A percentile compares a stretch with the other conserved stretches of the same genome.
Evolutionary conservation across 2,113 vertebrate species (phyloP).

Genomic region (Hippolais icterina): DNA sequence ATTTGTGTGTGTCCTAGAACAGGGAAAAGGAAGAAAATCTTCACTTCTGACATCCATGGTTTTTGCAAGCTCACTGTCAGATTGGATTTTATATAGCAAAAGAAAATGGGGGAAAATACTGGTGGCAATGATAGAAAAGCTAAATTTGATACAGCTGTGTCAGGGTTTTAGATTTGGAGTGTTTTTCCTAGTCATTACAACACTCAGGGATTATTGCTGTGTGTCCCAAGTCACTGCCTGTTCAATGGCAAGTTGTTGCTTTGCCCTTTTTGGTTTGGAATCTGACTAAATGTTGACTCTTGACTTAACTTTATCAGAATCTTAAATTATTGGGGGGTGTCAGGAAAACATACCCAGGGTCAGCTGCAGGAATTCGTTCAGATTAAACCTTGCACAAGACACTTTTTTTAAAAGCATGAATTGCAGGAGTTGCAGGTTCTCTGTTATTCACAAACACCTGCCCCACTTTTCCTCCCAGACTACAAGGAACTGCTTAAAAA

Average conservation of each 20-base stretch:
- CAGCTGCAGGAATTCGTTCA: not conserved
- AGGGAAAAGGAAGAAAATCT: not conserved
- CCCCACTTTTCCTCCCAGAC: not conserved
- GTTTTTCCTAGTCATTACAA: not conserved
- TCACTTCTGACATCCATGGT: not conserved
- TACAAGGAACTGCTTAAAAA: not conserved
- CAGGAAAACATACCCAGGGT: not conserved
- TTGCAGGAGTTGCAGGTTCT: not conserved
- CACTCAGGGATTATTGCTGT: fast-evolving
- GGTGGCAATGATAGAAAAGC: not conserved
- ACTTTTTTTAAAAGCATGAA: not conserved
- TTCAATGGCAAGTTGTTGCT: not conserved
- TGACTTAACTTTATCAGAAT: not conserved
- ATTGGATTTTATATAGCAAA: not conserved
- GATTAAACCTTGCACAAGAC: not conserved
- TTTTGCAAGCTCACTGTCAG: not conserved
- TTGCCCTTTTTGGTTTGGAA: not conserved
- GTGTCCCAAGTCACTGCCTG: fast-evolving
- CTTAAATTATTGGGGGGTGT: fast-evolving
- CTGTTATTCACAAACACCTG: not conserved
- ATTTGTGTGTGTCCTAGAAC: not conserved
- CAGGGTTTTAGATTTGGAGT: not conserved
- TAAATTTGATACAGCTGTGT: not conserved
- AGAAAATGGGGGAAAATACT: not conserved
- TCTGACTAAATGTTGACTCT: not conserved